Evolutionary conservation across 2,797 vertebrate genomes (phyloP), one percentile per base, ranked within the genome.

Genomic region (Sandelia bainsii): DNA sequence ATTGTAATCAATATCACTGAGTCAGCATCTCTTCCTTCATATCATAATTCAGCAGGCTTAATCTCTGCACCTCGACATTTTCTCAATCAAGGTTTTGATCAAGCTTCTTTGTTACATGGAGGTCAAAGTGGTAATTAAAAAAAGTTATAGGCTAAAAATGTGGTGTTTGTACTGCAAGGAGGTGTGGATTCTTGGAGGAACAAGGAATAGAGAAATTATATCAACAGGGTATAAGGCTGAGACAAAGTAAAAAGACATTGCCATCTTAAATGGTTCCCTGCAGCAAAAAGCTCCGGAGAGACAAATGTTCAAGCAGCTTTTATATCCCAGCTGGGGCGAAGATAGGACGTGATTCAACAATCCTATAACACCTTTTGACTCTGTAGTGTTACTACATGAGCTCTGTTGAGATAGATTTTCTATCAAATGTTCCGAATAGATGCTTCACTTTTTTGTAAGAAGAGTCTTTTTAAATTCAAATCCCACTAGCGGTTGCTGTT

Each of bases 121-220:
- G 90, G 88, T 90, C 86, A 85, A 67, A 82, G 64, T 59, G 52
- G 63, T 92, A 83, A 91, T 93, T 92, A 79, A 83, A 78, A 83
- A 78, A 83, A 25, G 4, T 51, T 50, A 62, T n/a, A 19, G 17
- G 14, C 59, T 56, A 57, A 62, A 80, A 44, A 77, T 27, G 23
- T 63, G 25, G 78, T 84, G 62, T 88, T 87, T 87, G 80, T 29
- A 8, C 71, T 65, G 64, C 20, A 22, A 40, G 58, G 56, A 32
- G 49, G 57, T 34, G 77, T 40, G 48, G 60, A 80, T 77, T 88
- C 72, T 73, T 19, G 56, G 68, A 75, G 75, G 75, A 77, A 69
- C 52, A 53, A 42, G 40, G 34, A 46, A 49, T 12, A 44, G 17
- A 80, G 53, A 80, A 89, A 74, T 87, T 34, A 62, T 77, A 83